Evolutionary conservation across 2,888 invertebrate genomes (phyloP).

Genomic region (Plagodis pulveraria): DNA sequence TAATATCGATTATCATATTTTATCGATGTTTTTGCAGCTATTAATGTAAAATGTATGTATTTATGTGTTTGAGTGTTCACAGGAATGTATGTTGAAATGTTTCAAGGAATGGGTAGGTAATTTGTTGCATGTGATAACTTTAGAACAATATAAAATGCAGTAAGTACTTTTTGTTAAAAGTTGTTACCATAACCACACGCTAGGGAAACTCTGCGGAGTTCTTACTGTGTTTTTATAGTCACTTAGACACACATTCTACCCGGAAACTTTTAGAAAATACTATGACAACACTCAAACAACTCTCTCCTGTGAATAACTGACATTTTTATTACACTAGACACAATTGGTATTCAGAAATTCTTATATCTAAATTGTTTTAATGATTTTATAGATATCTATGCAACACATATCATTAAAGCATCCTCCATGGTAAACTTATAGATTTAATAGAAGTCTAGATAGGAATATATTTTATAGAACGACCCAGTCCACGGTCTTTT

Average conservation of each 20-base stretch:
- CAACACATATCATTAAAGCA: too few relatives aligned
- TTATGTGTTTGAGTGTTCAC: constrained; percentile 77
- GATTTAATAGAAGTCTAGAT: not conserved
- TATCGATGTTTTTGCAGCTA: constrained; percentile 55
- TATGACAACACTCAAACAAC: constrained; percentile 42
- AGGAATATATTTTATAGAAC: constrained; percentile 1
- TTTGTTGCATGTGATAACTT: constrained; percentile 56
- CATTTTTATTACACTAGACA: constrained; percentile 18
- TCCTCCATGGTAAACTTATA: not conserved
- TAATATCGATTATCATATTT: constrained; percentile 30
- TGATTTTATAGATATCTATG: too few relatives aligned
- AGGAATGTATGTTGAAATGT: constrained; percentile 79
- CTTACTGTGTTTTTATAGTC: constrained; percentile 18
- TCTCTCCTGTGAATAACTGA: constrained; percentile 80
- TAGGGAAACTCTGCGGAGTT: not conserved
- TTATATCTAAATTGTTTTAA: too few relatives aligned
- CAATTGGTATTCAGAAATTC: not conserved
- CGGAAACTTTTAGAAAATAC: constrained; percentile 35
- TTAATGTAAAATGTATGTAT: constrained; percentile 50
- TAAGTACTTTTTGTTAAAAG: constrained; percentile 1
- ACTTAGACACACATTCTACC: constrained; percentile 36
- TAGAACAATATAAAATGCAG: constrained; percentile 32
- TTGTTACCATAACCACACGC: not conserved
- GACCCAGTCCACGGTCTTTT: constrained; percentile 67
- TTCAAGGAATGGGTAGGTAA: constrained; percentile 72